Base-by-base conservation (phyloP, 2,888 invertebrate species). In the Phalera bucephala region DNA sequence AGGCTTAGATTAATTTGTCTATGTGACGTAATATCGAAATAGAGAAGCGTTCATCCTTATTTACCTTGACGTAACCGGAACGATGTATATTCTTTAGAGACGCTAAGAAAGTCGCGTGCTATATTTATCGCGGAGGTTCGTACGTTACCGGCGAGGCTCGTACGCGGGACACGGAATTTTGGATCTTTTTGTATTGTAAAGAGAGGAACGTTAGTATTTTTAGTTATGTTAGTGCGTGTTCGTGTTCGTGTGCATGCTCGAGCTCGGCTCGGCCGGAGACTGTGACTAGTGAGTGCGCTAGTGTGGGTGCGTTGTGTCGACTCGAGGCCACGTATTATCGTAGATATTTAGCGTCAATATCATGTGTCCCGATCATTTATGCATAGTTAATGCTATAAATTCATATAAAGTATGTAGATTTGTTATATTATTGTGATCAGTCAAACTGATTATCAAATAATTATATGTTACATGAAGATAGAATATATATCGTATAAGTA, bases 281-380 rank as follows among this genome's bases (percentile, higher is more conserved):
- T 21, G n/a, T n/a, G n/a, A n/a, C n/a, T n/a, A n/a, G n/a, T n/a
- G 54, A 48, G 62, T 52, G 46, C 5, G 19, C 19, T 17, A 36
- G 63, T 58, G 52, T 50, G 63, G 45, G 54, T 35, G 61, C 57
- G 67, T 52, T 54, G 54, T 46, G 48, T n/a, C 57, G 57, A 52
- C 45, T 53, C 48, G 49, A 59, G 62, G 58, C 67, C 55, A 65
- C 61, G 66, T 66, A 60, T 55, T 73, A 68, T 71, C 66, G 52
- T 71, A 69, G 65, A 75, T 71, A 74, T 72, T 67, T 65, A 66
- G 71, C 71, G 71, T 71, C 64, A 63, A 68, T 67, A 69, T 55
- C 57, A 58, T 66, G 73, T 75, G 76, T 72, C 72, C 76, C 53
- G 65, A 69, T 69, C 8, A 49, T 52, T 57, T 65, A 60, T 47